phyloP scores from a whole-genome alignment of 2,113 vertebrate genomes.

The Rhynchomys soricoides region DNA sequence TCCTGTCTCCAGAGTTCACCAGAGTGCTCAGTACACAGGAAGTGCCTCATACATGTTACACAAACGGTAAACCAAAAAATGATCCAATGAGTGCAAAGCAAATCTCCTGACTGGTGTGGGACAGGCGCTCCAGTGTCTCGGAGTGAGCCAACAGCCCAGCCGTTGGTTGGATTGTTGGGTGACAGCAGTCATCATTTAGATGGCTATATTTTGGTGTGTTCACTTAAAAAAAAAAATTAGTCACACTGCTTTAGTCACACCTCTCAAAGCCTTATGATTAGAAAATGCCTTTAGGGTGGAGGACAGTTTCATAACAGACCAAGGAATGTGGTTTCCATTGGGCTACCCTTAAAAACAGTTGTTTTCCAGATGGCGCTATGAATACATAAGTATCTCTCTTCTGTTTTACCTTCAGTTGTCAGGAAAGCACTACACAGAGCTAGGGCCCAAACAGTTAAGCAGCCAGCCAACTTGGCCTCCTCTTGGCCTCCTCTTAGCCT shows the following conservation, averaged over 20 bases:
- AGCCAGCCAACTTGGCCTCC: constrained; percentile 84
- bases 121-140: neutral
- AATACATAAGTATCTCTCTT: constrained; percentile 58
- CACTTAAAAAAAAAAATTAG: constrained; percentile 28
- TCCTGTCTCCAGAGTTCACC: neutral
- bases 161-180: constrained; percentile 31
- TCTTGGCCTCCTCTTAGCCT: constrained; percentile 82
- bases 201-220: constrained; percentile 24
- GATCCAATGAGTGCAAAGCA: constrained; percentile 3
- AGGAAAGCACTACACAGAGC: constrained; percentile 51
- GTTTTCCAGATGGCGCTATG: constrained; percentile 51
- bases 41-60: neutral
- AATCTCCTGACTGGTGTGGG: constrained; percentile 39
- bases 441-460: constrained; percentile 86
- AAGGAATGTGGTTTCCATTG: constrained; percentile 64
- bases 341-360: constrained; percentile 65
- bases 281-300: constrained; percentile 60
- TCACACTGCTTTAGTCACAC: constrained; percentile 69
- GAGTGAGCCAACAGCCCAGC: neutral
- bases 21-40: constrained; percentile 17
- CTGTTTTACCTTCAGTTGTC: constrained; percentile 77
- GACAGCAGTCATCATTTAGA: neutral
- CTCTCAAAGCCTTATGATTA: constrained; percentile 70
- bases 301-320: constrained; percentile 66
- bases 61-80: constrained; percentile 44